Evolutionary conservation across 1,140 invertebrate species (phyloP), one percentile per base, ranked within the genome.

Genomic region (Brachionus rotundiformis): DNA sequence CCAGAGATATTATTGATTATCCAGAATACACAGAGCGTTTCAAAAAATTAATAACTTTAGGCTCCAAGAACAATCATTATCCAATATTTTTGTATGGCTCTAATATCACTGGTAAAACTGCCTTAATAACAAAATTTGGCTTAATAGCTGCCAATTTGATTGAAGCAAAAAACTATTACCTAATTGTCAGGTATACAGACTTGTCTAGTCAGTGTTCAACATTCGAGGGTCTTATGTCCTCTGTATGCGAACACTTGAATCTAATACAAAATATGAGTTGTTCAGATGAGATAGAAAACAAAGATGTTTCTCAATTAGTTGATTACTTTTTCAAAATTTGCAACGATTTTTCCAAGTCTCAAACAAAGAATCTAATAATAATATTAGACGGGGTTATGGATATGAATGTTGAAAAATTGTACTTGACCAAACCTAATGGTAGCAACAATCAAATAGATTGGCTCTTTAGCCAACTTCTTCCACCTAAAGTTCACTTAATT

Each of bases 21-120:
- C 49, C 23, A 13, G 76, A 79, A 13, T 79, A 59, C 19, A 36
- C 33, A n/a, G 76, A 79, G 23, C 19, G 76, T 13, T 54, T 63
- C 36, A 59, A 39, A 39, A 54, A 59, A 79, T 36, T 79, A 23
- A 39, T 79, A 3, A 79, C 31, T 25, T 19, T 79, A 13, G 47
- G 47, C 31, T 39, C 47, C 6, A 54, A 63, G 33, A 63, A 10
- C 7, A 33, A 79, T 19, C 76, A 79, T 54, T 25, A 79, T 79
- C 76, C 76, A 19, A 79, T 79, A 23, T 79, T 59, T 79, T 33
- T 79, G 13, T 79, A 79, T 16, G 76, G 76, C 33, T 36, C 76
- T 59, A 39, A 10, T 31, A 10, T 39, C n/a, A 79, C 10, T 63
- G 76, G 76, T 25, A 79, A 79, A 79, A 79, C 47, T 10, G 19